Percentiles rank a stretch among this genome's conserved stretches.
Evolutionary conservation across 2,113 vertebrate species (phyloP).

Genomic region (Mesocricetus auratus): DNA sequence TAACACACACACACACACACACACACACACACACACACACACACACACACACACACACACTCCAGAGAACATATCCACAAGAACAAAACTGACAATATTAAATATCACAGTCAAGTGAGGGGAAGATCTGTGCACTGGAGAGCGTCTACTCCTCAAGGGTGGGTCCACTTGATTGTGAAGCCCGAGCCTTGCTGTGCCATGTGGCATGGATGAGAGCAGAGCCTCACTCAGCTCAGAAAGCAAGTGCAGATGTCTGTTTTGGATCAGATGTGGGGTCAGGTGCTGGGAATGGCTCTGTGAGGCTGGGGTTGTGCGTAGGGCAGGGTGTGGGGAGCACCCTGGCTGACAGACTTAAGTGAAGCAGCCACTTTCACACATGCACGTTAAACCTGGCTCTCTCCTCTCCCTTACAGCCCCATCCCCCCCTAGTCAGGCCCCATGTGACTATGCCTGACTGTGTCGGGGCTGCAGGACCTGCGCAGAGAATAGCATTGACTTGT

Average conservation of each 20-base stretch:
- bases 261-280: not conserved
- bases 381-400: not conserved
- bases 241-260: not conserved
- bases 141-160: not conserved
- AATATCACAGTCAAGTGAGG: not conserved
- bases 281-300: not conserved
- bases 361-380: not conserved
- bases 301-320: not conserved
- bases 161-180: not conserved
- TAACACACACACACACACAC: not conserved
- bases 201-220: not conserved
- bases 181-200: not conserved
- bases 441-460: not conserved
- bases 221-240: not conserved
- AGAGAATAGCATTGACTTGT: conserved; percentile 37
- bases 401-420: not conserved
- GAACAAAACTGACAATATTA: not conserved
- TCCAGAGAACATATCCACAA: not conserved
- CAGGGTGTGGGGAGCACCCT: not conserved
- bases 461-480: not conserved
- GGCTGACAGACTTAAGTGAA: not conserved
- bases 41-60: not conserved
- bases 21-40: not conserved
- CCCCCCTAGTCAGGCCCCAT: not conserved
- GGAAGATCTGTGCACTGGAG: not conserved